Evolutionary conservation across 2,888 invertebrate genomes (phyloP).

Genomic region (Pollenia angustigena): DNA sequence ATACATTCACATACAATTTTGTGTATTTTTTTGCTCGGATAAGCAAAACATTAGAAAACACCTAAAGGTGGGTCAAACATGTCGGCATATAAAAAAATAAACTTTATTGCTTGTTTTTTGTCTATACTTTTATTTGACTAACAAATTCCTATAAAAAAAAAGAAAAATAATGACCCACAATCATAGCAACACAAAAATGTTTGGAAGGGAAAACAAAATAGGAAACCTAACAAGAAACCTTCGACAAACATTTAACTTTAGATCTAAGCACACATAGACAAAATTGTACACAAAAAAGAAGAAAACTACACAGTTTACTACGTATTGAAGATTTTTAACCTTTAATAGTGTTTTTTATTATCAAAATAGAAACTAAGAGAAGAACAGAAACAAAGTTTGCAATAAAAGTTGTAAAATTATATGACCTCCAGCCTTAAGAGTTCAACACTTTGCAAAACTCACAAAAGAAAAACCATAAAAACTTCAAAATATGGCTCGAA

Average conservation of each 20-base stretch:
- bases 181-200: not conserved
- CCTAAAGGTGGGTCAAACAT: slow-evolving; percentile 67
- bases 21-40: slow-evolving; percentile 22
- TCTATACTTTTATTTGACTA: not conserved
- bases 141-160: not conserved
- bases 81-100: slow-evolving; percentile 34
- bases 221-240: slow-evolving; percentile 34
- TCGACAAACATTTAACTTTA: slow-evolving; percentile 52
- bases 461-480: not conserved
- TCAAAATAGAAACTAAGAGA: slow-evolving; percentile 4
- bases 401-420: slow-evolving; percentile 35
- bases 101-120: not conserved
- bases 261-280: not conserved
- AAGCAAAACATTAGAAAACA: slow-evolving; percentile 46
- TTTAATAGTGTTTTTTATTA: slow-evolving; percentile 35
- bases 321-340: slow-evolving; percentile 40
- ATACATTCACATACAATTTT: not conserved
- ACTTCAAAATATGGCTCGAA: not conserved
- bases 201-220: not conserved
- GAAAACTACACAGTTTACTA: slow-evolving; percentile 23
- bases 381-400: slow-evolving; percentile 1
- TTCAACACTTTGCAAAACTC: slow-evolving; percentile 14
- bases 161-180: slow-evolving; percentile 35
- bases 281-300: not conserved
- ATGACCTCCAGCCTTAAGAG: slow-evolving; percentile 39